Conservation (phyloP, 2,888 invertebrate genomes). For the Cancer borealis region DNA sequence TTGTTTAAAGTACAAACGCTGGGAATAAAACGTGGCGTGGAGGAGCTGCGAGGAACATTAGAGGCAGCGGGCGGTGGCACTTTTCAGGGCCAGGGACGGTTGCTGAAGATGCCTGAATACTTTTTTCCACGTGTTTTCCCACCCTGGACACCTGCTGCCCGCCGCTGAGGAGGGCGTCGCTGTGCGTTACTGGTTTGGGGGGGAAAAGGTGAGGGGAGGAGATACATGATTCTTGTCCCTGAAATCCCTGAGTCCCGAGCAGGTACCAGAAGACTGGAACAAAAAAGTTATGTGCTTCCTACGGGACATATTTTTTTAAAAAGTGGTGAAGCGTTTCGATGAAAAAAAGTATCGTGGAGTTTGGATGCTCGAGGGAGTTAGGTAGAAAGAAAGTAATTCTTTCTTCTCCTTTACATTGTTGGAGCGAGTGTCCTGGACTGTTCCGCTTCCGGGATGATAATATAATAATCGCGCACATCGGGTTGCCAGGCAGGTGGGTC, state of each 20-base stretch:
- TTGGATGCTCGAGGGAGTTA: background rate
- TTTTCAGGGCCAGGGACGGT: background rate
- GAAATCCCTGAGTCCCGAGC: background rate
- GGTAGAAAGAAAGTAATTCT: background rate
- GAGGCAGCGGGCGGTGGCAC: constrained; percentile 18
- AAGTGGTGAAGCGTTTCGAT: background rate
- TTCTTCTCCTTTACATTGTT: background rate
- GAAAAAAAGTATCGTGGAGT: background rate
- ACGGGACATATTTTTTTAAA: background rate
- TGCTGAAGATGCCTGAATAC: constrained; percentile 25
- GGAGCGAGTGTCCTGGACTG: background rate
- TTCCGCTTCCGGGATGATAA: background rate
- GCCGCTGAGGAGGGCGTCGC: background rate
- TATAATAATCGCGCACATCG: background rate
- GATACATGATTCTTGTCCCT: background rate
- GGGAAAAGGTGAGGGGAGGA: background rate
- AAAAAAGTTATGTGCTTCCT: background rate
- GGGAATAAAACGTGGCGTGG: background rate
- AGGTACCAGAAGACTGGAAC: background rate
- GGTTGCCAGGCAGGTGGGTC: background rate
- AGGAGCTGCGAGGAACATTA: constrained; percentile 20
- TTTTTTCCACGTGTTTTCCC: constrained; percentile 34
- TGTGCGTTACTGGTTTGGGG: background rate
- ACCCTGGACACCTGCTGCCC: constrained; percentile 15
- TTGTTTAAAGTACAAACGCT: background rate